A percentile compares a stretch with the other conserved stretches of the same genome.
These are phyloP conservation scores for Macroramphosus scolopax DNA, from an alignment of 2,797 vertebrate genomes.

Conservation along the genomic window DNA sequence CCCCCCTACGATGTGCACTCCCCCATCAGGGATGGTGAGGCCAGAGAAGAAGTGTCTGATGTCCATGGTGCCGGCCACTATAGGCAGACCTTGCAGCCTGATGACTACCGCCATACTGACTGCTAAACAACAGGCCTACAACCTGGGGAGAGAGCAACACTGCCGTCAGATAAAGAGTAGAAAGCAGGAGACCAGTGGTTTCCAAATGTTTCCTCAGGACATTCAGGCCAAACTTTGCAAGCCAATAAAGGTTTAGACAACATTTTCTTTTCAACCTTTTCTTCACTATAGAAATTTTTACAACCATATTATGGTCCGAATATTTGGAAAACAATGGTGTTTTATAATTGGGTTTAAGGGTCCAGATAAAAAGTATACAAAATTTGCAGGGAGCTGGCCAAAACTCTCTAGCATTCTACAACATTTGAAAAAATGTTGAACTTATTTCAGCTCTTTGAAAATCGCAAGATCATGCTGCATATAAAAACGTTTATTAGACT, in stretches of 20 bases:
- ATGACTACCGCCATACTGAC: constrained; percentile 99
- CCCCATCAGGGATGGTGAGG: constrained; percentile 99
- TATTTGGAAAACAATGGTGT: constrained; percentile 46
- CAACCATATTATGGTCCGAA: too few species aligned
- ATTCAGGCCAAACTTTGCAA: background rate
- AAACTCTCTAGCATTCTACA: constrained; percentile 4
- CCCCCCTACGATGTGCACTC: constrained; percentile 99
- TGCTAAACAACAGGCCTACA: constrained; percentile 81
- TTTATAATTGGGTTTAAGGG: constrained; percentile 7
- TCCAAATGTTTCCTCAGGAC: constrained; percentile 50
- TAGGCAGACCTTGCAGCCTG: constrained; percentile 99
- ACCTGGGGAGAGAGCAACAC: constrained; percentile 99
- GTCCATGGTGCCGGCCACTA: constrained; percentile 99
- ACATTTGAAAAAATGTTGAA: constrained; percentile 7
- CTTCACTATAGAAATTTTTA: too few species aligned
- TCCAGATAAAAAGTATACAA: background rate
- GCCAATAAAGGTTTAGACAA: constrained; percentile 2
- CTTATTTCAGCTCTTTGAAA: constrained; percentile 3
- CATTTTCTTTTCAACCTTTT: background rate
- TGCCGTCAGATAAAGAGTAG: constrained; percentile 82
- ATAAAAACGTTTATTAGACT: constrained; percentile 6
- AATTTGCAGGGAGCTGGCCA: constrained; percentile 3
- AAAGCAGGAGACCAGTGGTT: constrained; percentile 47
- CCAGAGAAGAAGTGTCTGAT: constrained; percentile 99
- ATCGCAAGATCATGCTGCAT: constrained; percentile 5